Conservation (phyloP, 2,113 vertebrate genomes). For the Bettongia penicillata region DNA sequence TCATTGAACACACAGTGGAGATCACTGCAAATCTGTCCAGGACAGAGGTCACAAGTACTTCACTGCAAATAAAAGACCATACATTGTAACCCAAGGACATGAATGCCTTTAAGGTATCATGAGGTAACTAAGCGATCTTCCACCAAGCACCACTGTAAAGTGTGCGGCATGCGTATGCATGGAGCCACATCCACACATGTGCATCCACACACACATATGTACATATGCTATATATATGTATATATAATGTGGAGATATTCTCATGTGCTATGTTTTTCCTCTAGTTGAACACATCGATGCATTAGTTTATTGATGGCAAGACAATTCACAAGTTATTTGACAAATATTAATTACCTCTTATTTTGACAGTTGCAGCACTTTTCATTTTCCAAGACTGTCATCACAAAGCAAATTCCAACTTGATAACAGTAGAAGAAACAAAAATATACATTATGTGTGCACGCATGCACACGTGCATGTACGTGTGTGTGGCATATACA, state of each 20-base stretch:
- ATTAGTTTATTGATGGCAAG: slow-evolving; percentile 82
- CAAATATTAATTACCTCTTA: slow-evolving; percentile 79
- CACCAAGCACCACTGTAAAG: slow-evolving; percentile 68
- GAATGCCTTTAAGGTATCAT: slow-evolving; percentile 29
- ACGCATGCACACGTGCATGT: slow-evolving; percentile 65
- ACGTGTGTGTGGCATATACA: slow-evolving; percentile 72
- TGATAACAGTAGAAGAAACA: slow-evolving; percentile 70
- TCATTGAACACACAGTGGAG: slow-evolving; percentile 39
- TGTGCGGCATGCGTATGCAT: slow-evolving; percentile 24
- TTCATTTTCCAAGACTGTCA: slow-evolving; percentile 79
- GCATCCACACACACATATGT: slow-evolving; percentile 61
- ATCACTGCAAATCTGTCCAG: slow-evolving; percentile 34
- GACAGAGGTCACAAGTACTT: slow-evolving; percentile 33
- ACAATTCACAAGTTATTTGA: slow-evolving; percentile 80
- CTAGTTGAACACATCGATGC: slow-evolving; percentile 75
- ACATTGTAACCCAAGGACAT: not conserved
- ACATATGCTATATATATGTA: slow-evolving; percentile 30
- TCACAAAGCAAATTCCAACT: slow-evolving; percentile 76
- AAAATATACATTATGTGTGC: slow-evolving; percentile 73
- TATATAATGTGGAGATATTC: slow-evolving; percentile 58
- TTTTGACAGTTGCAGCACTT: slow-evolving; percentile 77
- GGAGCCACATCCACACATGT: slow-evolving; percentile 48
- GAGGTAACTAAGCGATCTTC: slow-evolving; percentile 60
- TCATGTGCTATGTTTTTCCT: slow-evolving; percentile 66
- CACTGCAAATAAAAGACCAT: slow-evolving; percentile 32